Evolutionary conservation across 2,113 vertebrate species (phyloP).

Genomic region (Mastomys natalensis): DNA sequence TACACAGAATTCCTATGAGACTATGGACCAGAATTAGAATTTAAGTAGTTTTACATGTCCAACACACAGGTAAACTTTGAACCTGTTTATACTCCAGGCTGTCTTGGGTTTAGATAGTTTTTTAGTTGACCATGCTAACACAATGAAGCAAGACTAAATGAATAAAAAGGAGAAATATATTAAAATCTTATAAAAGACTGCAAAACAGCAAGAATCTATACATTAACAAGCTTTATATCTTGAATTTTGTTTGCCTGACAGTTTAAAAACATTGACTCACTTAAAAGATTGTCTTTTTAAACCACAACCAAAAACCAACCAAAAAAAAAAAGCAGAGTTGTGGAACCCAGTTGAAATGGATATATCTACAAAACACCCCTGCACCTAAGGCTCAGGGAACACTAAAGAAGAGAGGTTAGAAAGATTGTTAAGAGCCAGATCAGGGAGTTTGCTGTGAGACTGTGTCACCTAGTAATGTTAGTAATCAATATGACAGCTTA

Average conservation of each 20-base stretch:
- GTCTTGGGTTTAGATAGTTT: neutral
- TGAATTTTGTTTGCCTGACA: neutral
- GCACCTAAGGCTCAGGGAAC: neutral
- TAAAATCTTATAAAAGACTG: neutral
- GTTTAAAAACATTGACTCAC: neutral
- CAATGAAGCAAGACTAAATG: neutral
- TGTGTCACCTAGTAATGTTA: neutral
- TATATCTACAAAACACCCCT: neutral
- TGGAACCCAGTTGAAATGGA: neutral
- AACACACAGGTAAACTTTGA: neutral
- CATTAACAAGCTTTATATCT: neutral
- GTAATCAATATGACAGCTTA: neutral
- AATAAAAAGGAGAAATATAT: neutral
- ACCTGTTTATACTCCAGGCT: neutral
- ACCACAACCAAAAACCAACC: neutral
- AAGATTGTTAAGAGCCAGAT: neutral
- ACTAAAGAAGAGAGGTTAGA: neutral
- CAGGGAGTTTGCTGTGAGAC: neutral
- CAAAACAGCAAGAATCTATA: conserved; percentile 9
- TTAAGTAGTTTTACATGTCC: neutral
- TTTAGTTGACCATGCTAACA: neutral
- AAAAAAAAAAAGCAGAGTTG: neutral
- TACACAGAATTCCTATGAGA: neutral
- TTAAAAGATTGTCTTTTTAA: neutral
- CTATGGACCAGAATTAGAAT: neutral